phyloP scores from a whole-genome alignment of 2,113 vertebrate species.

The Heterochromis multidens region DNA sequence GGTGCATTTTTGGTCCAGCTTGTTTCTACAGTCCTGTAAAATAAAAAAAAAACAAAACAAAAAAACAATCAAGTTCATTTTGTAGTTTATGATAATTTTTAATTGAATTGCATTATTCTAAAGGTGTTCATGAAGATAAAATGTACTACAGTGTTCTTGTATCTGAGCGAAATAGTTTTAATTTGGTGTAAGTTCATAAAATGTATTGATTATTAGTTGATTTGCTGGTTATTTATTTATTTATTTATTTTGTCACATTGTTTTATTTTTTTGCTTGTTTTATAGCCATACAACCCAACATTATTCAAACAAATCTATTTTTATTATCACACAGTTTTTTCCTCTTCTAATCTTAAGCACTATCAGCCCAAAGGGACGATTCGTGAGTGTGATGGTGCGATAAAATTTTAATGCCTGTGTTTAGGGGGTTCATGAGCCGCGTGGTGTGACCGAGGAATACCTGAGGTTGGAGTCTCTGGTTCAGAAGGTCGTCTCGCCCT shows the following conservation, averaged over 20 bases:
- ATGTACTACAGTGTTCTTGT: not conserved
- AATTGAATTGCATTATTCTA: not conserved
- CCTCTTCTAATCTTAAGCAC: not conserved
- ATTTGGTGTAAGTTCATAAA: not conserved
- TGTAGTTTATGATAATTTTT: not conserved
- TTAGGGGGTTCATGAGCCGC: conserved; percentile 74
- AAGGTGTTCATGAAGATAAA: not conserved
- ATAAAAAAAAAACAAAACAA: no score
- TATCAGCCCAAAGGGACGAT: not conserved
- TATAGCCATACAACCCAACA: not conserved
- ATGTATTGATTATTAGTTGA: not conserved
- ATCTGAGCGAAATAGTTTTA: not conserved
- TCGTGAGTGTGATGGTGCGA: not conserved
- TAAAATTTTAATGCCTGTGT: not conserved
- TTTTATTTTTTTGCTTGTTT: no score
- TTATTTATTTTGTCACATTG: not conserved
- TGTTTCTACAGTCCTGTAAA: not conserved
- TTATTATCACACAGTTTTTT: not conserved
- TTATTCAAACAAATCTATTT: not conserved
- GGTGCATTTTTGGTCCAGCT: not conserved
- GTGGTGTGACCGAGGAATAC: conserved; percentile 91
- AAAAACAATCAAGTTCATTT: not conserved
- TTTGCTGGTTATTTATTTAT: not conserved
- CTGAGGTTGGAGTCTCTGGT: conserved; percentile 89
- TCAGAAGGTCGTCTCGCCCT: conserved; percentile 86